Evolutionary conservation across 2,113 vertebrate genomes (phyloP).

Genomic region (Dicentrarchus labrax): DNA sequence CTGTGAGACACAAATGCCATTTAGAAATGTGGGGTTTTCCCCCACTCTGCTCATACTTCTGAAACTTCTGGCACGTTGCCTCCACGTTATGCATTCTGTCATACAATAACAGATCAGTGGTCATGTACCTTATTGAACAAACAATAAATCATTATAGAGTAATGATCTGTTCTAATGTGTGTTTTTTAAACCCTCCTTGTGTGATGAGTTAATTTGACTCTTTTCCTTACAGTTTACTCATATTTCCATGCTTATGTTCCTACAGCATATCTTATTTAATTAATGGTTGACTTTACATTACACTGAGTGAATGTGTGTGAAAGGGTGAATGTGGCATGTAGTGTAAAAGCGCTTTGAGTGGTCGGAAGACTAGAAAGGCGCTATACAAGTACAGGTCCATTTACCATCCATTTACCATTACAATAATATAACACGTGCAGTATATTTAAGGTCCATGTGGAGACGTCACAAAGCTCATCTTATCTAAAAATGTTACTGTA

Average conservation of each 20-base stretch:
- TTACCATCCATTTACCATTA: too few relatives aligned
- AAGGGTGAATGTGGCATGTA: too few relatives aligned
- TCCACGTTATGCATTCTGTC: slow-evolving; percentile 56
- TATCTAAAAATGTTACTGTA: background rate
- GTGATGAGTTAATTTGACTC: background rate
- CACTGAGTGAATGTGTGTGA: too few relatives aligned
- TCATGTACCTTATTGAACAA: slow-evolving; percentile 66
- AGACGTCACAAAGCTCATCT: background rate
- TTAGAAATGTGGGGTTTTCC: slow-evolving; percentile 14
- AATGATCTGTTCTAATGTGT: background rate
- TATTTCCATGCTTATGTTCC: background rate
- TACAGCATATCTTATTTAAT: background rate
- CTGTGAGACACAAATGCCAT: slow-evolving; percentile 14
- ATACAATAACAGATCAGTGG: slow-evolving; percentile 30
- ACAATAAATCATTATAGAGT: slow-evolving; percentile 69
- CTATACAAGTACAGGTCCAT: too few relatives aligned
- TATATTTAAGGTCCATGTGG: background rate
- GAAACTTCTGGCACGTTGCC: slow-evolving; percentile 34
- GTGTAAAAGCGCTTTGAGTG: too few relatives aligned
- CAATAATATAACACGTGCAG: background rate
- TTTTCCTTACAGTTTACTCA: background rate
- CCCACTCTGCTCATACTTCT: slow-evolving; percentile 22
- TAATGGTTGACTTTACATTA: background rate
- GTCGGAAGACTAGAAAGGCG: too few relatives aligned
- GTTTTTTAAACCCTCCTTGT: background rate